Percentiles rank a stretch among this genome's conserved stretches.
Conservation (phyloP, 1,140 invertebrate species). For the Lethrus apterus region DNA sequence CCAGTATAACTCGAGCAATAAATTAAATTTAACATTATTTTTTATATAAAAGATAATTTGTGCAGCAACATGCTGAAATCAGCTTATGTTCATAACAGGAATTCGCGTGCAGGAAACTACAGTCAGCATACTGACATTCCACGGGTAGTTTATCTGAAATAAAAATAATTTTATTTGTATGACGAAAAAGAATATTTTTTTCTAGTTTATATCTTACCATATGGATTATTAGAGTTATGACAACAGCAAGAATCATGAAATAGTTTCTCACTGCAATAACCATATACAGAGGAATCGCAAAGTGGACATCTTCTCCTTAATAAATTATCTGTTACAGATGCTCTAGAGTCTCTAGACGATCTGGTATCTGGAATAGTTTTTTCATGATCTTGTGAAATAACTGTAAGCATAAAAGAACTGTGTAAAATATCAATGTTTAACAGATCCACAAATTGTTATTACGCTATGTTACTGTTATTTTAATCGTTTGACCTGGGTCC, state of each 20-base stretch:
- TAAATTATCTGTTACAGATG: too few relatives aligned
- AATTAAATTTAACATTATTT: constrained; percentile 22
- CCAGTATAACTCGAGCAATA: too few relatives aligned
- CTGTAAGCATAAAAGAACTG: too few relatives aligned
- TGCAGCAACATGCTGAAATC: constrained; percentile 66
- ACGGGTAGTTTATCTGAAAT: constrained; percentile 44
- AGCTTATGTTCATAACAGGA: constrained; percentile 61
- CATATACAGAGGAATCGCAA: constrained; percentile 67
- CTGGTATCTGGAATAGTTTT: too few relatives aligned
- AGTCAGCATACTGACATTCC: constrained; percentile 59
- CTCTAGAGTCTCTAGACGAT: too few relatives aligned
- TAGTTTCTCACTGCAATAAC: constrained; percentile 65
- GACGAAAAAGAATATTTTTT: constrained; percentile 4
- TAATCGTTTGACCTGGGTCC: too few relatives aligned
- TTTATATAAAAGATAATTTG: constrained; percentile 40
- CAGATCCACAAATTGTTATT: too few relatives aligned
- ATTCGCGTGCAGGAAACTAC: constrained; percentile 65
- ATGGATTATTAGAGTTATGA: constrained; percentile 44
- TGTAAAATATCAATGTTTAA: too few relatives aligned
- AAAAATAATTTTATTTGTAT: constrained; percentile 9
- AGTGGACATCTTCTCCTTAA: constrained; percentile 49
- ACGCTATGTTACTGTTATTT: too few relatives aligned
- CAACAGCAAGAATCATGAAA: constrained; percentile 70
- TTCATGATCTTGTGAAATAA: too few relatives aligned
- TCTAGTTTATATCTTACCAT: constrained; percentile 44